phyloP scores from a whole-genome alignment of 2,797 vertebrate species.

The Rachycentron canadum region DNA sequence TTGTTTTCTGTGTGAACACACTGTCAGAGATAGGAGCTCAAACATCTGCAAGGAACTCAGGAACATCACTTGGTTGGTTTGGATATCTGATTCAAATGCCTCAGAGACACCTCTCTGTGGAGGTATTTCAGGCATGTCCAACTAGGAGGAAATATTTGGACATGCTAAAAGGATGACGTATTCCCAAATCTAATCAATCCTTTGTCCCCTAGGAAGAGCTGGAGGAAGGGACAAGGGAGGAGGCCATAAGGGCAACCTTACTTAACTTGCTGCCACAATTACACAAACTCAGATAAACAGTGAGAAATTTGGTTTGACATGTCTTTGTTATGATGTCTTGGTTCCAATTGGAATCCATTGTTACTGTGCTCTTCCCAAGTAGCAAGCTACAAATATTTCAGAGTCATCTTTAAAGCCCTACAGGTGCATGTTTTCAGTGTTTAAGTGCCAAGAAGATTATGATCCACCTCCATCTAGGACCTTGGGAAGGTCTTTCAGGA shows the following conservation, averaged over 20 bases:
- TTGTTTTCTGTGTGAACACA: slow-evolving; percentile 9
- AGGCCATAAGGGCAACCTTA: background rate
- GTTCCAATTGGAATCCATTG: background rate
- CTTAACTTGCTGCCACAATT: background rate
- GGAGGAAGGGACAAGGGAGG: background rate
- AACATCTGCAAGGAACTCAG: background rate
- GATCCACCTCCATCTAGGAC: slow-evolving; percentile 22
- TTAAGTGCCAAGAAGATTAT: slow-evolving; percentile 24
- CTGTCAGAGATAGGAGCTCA: background rate
- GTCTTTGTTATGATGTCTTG: slow-evolving; percentile 6
- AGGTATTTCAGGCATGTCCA: background rate
- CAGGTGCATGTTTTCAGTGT: slow-evolving; percentile 17
- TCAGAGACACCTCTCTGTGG: background rate
- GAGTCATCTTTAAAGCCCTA: slow-evolving; percentile 8
- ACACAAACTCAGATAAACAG: background rate
- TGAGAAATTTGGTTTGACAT: background rate
- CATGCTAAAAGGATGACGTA: background rate
- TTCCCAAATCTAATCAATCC: background rate
- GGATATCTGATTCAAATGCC: background rate
- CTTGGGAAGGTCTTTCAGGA: slow-evolving; percentile 19
- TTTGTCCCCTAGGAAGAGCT: background rate
- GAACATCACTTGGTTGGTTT: background rate
- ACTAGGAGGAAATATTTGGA: background rate
- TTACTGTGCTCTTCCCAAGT: background rate
- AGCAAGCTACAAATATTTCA: background rate